Conservation (phyloP, 1,140 invertebrate species). For the Linepithema humile region DNA sequence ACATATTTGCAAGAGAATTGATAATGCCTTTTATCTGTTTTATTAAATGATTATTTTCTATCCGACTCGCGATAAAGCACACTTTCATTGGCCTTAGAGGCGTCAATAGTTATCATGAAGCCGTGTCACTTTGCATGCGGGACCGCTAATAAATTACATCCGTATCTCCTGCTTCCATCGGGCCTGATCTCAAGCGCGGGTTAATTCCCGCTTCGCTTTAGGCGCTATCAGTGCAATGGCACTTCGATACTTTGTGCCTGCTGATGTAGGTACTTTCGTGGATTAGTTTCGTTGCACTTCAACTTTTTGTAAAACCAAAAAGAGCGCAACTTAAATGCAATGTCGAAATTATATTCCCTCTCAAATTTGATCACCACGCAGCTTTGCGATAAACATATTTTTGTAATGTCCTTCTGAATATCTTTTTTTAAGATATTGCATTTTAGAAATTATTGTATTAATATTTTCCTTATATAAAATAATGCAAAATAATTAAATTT, state of each 20-base stretch:
- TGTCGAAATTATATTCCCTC: background rate
- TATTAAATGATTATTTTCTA: background rate
- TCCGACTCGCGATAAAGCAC: background rate
- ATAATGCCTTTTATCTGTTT: background rate
- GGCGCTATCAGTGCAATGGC: slow-evolving; percentile 12
- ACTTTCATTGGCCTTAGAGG: slow-evolving; percentile 68
- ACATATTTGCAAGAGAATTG: background rate
- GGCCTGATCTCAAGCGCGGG: slow-evolving; percentile 50
- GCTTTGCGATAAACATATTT: background rate
- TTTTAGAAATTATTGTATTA: no score
- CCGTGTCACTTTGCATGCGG: slow-evolving; percentile 63
- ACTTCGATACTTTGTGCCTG: background rate
- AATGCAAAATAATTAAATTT: no score
- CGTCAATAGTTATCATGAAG: slow-evolving; percentile 55
- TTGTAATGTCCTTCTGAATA: background rate
- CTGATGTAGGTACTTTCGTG: slow-evolving; percentile 13
- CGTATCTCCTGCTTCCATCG: slow-evolving; percentile 59
- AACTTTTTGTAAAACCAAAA: background rate
- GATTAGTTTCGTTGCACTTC: background rate
- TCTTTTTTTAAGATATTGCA: background rate
- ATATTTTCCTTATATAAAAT: no score
- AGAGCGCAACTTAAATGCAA: background rate
- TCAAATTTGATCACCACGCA: background rate
- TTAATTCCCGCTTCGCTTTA: slow-evolving; percentile 26
- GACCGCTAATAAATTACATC: slow-evolving; percentile 70